Percentiles rank a stretch among this genome's conserved stretches.
Evolutionary conservation across 2,113 vertebrate species (phyloP).

Genomic region (Ammodytes marinus): DNA sequence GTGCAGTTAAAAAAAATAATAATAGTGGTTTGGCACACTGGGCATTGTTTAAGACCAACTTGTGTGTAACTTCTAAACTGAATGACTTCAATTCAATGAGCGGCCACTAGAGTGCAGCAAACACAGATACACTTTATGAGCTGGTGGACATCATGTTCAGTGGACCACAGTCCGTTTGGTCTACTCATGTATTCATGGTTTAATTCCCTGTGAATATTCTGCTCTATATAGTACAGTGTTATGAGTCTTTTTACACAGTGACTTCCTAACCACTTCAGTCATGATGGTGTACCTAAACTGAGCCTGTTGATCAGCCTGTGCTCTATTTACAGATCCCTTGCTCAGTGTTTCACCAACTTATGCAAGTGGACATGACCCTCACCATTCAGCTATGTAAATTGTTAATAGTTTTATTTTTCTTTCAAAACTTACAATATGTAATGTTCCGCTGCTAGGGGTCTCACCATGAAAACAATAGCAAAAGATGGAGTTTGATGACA

Average conservation of each 20-base stretch:
- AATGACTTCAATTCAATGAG: background rate
- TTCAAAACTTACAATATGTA: no score
- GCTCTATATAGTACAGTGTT: background rate
- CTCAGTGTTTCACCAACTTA: background rate
- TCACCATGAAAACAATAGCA: no score
- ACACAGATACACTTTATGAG: background rate
- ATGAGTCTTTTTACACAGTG: background rate
- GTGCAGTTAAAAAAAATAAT: background rate
- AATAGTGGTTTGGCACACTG: background rate
- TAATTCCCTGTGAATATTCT: background rate
- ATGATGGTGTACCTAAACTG: background rate
- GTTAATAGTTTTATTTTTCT: no score
- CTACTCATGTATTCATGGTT: background rate
- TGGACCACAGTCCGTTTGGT: background rate
- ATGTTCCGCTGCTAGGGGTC: no score
- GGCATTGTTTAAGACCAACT: background rate
- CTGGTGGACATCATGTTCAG: background rate
- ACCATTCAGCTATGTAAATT: background rate
- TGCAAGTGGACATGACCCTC: background rate
- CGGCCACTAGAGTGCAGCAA: conserved; percentile 28
- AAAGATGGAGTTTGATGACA: no score
- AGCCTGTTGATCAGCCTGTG: background rate
- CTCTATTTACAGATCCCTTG: background rate
- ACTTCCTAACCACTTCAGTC: background rate
- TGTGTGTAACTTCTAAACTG: background rate